These are phyloP conservation scores for Xestia xanthographa DNA, from an alignment of 2,888 invertebrate genomes.

Conservation along the genomic window DNA sequence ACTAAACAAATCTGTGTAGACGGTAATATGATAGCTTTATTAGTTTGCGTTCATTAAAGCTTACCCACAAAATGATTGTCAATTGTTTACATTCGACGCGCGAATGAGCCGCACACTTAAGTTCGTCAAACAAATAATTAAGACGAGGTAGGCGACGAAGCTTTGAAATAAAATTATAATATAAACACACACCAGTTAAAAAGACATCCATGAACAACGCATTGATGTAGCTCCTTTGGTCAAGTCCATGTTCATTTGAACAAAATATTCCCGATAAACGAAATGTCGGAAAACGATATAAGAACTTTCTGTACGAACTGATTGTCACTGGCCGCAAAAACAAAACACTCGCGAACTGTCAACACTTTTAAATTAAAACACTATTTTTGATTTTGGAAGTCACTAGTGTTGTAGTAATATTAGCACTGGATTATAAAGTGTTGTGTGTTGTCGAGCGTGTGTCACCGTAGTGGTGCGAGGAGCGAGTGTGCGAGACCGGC, in stretches of 20 bases:
- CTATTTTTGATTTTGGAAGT: constrained; percentile 70
- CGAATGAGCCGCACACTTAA: constrained; percentile 69
- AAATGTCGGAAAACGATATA: constrained; percentile 70
- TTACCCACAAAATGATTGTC: constrained; percentile 74
- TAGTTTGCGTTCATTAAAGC: constrained; percentile 69
- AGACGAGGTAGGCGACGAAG: constrained; percentile 48
- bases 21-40: constrained; percentile 71
- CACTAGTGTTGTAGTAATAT: constrained; percentile 74
- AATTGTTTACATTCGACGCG: constrained; percentile 75
- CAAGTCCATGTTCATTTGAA: constrained; percentile 89
- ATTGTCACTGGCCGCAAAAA: constrained; percentile 76
- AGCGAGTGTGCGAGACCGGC: constrained; percentile 86
- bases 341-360: constrained; percentile 73
- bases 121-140: constrained; percentile 66
- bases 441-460: constrained; percentile 76
- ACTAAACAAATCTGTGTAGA: constrained; percentile 59
- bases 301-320: constrained; percentile 67
- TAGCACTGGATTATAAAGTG: constrained; percentile 75
- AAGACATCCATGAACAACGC: constrained; percentile 91
- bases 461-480: constrained; percentile 82
- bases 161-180: constrained; percentile 70
- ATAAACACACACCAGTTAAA: constrained; percentile 89
- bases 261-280: constrained; percentile 78
- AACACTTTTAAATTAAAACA: constrained; percentile 68
- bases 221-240: constrained; percentile 88